Evolutionary conservation across 23 tunicate species (phyloP).

Genomic region (Oikopleura dioica): DNA sequence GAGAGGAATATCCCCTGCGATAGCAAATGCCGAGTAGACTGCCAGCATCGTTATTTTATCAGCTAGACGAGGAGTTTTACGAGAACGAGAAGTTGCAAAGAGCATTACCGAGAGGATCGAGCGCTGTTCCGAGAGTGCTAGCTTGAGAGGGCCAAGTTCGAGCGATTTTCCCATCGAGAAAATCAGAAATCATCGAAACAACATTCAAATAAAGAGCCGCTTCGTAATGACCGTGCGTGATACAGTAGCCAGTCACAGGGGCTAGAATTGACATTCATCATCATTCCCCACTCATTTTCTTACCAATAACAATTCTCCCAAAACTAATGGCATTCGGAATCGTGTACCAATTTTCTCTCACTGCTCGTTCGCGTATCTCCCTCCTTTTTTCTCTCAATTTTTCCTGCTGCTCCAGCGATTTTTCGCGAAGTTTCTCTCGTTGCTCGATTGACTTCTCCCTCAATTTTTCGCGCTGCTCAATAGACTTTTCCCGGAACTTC

Average conservation of each 20-base stretch:
- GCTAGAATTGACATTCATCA: no score
- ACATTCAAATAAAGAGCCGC: not conserved
- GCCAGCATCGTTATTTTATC: slow-evolving; percentile 2
- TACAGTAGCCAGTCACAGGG: not conserved
- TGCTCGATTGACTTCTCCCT: not conserved
- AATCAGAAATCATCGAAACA: slow-evolving; percentile 1
- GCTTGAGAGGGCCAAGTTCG: slow-evolving; percentile 88
- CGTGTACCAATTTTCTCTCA: slow-evolving; percentile 8
- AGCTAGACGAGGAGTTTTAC: no score
- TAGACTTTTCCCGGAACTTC: not conserved
- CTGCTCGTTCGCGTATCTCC: not conserved
- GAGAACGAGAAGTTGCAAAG: no score
- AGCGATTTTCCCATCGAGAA: slow-evolving; percentile 73
- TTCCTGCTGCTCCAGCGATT: not conserved
- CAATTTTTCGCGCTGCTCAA: not conserved
- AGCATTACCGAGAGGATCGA: slow-evolving; percentile 95
- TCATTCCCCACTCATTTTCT: no score
- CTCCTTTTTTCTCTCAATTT: not conserved
- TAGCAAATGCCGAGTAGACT: not conserved
- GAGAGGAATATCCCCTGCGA: not conserved
- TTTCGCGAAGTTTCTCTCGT: not conserved
- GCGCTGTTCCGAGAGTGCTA: slow-evolving; percentile 70
- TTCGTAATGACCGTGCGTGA: not conserved
- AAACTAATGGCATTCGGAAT: not conserved
- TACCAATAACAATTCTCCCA: not conserved